Conservation (phyloP, 1,140 invertebrate species). For the Drosophila subpulchrella region DNA sequence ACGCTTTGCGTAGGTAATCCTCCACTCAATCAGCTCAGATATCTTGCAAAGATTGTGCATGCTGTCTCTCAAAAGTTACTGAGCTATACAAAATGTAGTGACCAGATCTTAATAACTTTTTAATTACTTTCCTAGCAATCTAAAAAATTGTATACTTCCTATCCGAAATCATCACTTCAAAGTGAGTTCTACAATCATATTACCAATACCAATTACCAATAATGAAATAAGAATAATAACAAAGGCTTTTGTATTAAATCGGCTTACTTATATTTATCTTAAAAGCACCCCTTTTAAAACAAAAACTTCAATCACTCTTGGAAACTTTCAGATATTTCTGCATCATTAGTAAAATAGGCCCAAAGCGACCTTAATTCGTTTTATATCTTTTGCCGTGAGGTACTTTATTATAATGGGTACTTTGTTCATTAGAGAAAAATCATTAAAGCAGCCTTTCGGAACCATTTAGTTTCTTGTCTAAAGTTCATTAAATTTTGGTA, state of each 20-base stretch:
- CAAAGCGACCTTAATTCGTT: neutral
- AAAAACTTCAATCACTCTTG: neutral
- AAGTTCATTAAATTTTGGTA: conserved; percentile 16
- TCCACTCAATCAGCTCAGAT: neutral
- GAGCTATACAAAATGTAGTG: neutral
- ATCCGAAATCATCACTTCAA: too few relatives aligned
- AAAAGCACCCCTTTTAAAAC: neutral
- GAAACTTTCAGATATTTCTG: neutral
- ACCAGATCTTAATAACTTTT: neutral
- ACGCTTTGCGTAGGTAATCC: conserved; percentile 22
- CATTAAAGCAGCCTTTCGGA: conserved; percentile 3
- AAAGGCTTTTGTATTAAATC: too few relatives aligned
- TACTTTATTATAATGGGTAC: conserved; percentile 24
- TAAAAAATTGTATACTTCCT: too few relatives aligned
- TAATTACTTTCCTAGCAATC: neutral
- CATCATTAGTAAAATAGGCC: conserved; percentile 18
- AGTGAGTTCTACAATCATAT: too few relatives aligned
- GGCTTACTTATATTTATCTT: neutral
- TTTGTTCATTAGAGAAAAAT: conserved; percentile 27
- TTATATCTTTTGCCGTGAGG: conserved; percentile 7
- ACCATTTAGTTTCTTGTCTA: conserved; percentile 2
- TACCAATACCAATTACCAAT: too few relatives aligned
- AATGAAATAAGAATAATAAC: too few relatives aligned
- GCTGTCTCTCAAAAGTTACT: neutral
- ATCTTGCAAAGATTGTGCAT: neutral